A percentile compares a stretch with the other conserved stretches of the same genome.
Conservation (phyloP, 2,797 vertebrate species). For the Leucoraja ocellata region DNA sequence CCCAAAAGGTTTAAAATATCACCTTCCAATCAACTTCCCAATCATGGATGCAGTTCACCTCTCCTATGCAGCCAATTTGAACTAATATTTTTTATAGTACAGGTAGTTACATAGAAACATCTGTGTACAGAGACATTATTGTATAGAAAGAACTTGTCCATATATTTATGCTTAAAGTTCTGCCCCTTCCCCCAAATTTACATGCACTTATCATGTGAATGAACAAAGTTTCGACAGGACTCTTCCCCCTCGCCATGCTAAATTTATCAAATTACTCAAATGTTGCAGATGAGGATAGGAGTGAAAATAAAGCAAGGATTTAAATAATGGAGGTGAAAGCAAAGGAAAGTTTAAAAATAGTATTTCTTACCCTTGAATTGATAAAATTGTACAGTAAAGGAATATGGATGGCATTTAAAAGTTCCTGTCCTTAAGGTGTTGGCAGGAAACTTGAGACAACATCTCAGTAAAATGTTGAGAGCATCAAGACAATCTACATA, state of each 20-base stretch:
- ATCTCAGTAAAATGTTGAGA: too few species aligned
- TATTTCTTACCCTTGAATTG: background rate
- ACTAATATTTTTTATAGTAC: background rate
- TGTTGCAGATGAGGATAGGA: background rate
- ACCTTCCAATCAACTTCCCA: background rate
- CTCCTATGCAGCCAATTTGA: background rate
- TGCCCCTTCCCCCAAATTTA: background rate
- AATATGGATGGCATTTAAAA: too few species aligned
- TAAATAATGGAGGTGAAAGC: background rate
- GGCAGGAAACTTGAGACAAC: too few species aligned
- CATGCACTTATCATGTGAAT: background rate
- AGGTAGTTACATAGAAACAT: background rate
- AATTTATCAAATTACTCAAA: background rate
- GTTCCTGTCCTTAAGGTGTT: too few species aligned
- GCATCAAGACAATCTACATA: too few species aligned
- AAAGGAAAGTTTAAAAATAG: background rate
- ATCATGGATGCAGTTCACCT: background rate
- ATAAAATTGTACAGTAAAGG: background rate
- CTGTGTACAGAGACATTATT: background rate
- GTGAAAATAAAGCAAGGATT: background rate
- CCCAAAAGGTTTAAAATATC: background rate
- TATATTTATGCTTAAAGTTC: background rate
- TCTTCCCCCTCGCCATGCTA: too few species aligned
- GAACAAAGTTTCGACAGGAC: background rate
- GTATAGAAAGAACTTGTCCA: too few species aligned